Conservation (phyloP, 2,888 invertebrate species). For the Tenthredo scrophulariae region DNA sequence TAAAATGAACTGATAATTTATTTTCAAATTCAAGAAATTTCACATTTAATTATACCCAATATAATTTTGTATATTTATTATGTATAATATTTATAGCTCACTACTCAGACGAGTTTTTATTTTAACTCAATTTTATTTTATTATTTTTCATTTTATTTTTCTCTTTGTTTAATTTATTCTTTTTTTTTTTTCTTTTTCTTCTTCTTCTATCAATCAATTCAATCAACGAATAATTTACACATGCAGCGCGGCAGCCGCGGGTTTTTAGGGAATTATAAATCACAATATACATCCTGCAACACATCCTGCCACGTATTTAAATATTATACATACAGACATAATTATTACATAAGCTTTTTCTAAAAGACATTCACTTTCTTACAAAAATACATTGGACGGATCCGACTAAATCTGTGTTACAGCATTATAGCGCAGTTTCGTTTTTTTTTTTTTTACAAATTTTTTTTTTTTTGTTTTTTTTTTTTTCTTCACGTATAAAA, state of each 20-base stretch:
- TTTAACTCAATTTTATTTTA: not conserved
- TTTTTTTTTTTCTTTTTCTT: not conserved
- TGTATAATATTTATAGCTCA: not conserved
- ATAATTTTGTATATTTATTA: not conserved
- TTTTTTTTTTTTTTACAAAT: not conserved
- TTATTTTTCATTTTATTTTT: not conserved
- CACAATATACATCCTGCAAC: not conserved
- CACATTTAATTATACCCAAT: not conserved
- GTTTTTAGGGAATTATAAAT: not conserved
- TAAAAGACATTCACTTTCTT: constrained; percentile 57
- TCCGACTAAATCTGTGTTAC: constrained; percentile 51
- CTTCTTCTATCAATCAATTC: not conserved
- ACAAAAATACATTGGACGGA: constrained; percentile 75
- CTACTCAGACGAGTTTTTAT: not conserved
- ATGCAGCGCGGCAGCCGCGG: not conserved
- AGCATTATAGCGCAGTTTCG: not conserved
- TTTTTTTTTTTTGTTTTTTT: not conserved
- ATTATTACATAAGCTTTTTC: constrained; percentile 25
- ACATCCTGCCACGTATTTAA: not conserved
- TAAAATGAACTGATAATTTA: constrained; percentile 12
- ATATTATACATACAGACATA: constrained; percentile 8
- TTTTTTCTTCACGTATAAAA: not conserved
- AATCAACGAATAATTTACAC: not conserved
- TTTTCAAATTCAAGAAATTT: constrained; percentile 13
- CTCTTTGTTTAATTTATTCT: not conserved